A percentile compares a stretch with the other conserved stretches of the same genome.
Conservation (phyloP, 2,888 invertebrate genomes). For the Eupithecia subfuscata region DNA sequence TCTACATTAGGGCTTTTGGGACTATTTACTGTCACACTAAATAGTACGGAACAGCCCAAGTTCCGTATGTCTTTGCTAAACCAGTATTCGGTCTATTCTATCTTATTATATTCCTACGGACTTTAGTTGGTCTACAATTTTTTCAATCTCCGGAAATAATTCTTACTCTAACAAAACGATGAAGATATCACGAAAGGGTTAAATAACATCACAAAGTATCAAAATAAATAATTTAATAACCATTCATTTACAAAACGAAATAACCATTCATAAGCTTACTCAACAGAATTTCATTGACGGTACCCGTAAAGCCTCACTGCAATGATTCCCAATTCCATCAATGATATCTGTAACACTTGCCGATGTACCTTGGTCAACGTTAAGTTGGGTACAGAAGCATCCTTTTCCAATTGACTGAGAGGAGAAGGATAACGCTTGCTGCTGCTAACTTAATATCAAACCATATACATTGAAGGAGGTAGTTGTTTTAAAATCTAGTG, state of each 20-base stretch:
- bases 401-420: neutral
- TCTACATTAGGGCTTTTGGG: neutral
- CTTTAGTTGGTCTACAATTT: neutral
- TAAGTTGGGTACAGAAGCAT: neutral
- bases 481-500: conserved; percentile 54
- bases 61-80: too few relatives aligned
- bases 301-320: neutral
- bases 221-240: conserved; percentile 49
- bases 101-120: neutral
- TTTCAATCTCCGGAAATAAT: neutral
- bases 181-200: neutral
- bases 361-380: neutral
- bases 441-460: neutral
- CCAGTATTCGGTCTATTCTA: neutral
- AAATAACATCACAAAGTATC: neutral
- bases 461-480: neutral
- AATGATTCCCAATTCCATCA: conserved; percentile 4
- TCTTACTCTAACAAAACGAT: neutral
- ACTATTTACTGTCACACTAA: neutral
- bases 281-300: conserved; percentile 4
- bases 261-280: conserved; percentile 38
- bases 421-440: neutral
- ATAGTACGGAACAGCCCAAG: neutral
- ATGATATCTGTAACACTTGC: conserved; percentile 10
- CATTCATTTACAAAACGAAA: conserved; percentile 51